Evolutionary conservation across 2,113 vertebrate genomes (phyloP).

Genomic region (Donacobius atricapilla): DNA sequence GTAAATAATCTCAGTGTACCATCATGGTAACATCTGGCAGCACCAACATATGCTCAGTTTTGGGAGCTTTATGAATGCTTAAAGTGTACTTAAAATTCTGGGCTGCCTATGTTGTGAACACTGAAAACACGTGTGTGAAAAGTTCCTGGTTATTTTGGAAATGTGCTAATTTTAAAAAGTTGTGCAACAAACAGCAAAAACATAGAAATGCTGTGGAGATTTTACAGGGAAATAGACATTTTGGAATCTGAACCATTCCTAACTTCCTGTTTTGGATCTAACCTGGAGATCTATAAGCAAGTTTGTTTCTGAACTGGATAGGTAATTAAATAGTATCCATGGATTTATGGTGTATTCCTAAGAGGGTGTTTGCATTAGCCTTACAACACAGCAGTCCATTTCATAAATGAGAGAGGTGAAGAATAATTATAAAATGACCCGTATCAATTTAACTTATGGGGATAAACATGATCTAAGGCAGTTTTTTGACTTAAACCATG

Average conservation of each 20-base stretch:
- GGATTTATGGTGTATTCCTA: not conserved
- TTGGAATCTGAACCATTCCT: not conserved
- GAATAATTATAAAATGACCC: fast-evolving
- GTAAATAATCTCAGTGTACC: not conserved
- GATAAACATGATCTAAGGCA: not conserved
- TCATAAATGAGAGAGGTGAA: not conserved
- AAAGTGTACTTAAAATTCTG: not conserved
- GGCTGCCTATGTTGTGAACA: not conserved
- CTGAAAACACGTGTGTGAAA: not conserved
- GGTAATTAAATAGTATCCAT: not conserved
- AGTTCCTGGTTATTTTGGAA: not conserved
- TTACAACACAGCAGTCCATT: not conserved
- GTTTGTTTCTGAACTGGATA: not conserved
- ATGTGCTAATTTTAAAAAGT: not conserved
- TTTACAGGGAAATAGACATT: not conserved
- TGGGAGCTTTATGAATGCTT: not conserved
- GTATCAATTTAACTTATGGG: not conserved
- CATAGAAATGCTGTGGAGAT: not conserved
- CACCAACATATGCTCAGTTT: not conserved
- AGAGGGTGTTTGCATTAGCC: fast-evolving
- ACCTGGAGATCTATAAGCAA: not conserved
- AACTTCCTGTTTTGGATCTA: not conserved
- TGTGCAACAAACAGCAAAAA: not conserved
- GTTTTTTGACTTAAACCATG: not conserved
- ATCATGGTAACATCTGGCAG: not conserved